A percentile compares a stretch with the other conserved stretches of the same genome.
Evolutionary conservation across 2,797 vertebrate genomes (phyloP).

Genomic region (Picus viridis): DNA sequence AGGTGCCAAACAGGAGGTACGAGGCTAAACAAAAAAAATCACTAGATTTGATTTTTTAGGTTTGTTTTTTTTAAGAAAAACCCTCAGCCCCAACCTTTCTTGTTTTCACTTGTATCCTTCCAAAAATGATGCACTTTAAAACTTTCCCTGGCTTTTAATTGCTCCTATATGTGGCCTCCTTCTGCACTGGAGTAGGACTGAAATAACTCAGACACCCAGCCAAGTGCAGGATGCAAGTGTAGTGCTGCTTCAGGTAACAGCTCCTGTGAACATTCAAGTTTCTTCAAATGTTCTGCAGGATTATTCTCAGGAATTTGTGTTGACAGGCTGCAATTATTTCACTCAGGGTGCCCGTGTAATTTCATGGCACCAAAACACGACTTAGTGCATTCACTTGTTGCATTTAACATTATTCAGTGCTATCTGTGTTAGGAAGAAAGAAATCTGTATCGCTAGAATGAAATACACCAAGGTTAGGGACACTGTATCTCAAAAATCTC

Average conservation of each 20-base stretch:
- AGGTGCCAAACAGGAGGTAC: background rate
- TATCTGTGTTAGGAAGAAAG: background rate
- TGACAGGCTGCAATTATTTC: background rate
- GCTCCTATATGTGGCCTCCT: background rate
- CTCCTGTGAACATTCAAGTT: background rate
- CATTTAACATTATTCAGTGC: background rate
- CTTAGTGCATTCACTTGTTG: background rate
- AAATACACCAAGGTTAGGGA: background rate
- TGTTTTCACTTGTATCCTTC: background rate
- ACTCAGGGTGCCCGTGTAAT: background rate
- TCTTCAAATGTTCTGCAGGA: background rate
- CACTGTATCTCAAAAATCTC: background rate
- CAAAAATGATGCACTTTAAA: background rate
- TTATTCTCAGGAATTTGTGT: background rate
- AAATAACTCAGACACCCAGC: background rate
- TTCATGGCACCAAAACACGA: background rate
- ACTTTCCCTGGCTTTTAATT: background rate
- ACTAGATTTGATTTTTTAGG: background rate
- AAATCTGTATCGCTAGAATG: background rate
- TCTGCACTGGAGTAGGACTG: background rate
- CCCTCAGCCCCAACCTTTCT: background rate
- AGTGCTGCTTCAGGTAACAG: background rate
- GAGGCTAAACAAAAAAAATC: background rate
- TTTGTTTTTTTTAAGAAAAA: background rate
- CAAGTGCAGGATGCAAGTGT: background rate